Evolutionary conservation across 2,888 invertebrate species (phyloP), one percentile per base, ranked within the genome.

Genomic region (Drosophila greeni): DNA sequence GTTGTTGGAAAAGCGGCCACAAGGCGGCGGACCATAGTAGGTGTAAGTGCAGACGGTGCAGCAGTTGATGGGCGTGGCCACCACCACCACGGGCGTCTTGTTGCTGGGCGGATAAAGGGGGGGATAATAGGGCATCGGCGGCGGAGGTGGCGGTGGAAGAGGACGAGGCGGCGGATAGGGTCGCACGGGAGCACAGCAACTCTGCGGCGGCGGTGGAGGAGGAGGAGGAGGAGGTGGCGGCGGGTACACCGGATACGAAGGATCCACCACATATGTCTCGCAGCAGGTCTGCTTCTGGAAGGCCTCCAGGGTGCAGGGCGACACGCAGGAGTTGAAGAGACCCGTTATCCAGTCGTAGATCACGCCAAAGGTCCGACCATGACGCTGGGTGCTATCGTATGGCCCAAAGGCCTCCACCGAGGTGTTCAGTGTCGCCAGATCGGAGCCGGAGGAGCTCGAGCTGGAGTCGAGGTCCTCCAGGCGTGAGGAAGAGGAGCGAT

Each of bases 11-110:
- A 60, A 75, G 39, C 75, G 78, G 20, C 74, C 66, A 36, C 86
- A 87, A 0, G 86, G 87, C 20, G 86, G 86, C 6, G 86, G 85
- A 1, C 84, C 86, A 49, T 77, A 86, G 64, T 79, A 81, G 24
- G 76, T 82, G 5, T 55, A 74, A 16, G 77, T 82, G 61, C 86
- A 86, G 5, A 74, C 57, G 2, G 67, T 79, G 66, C 86, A 86
- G 59, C 86, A 87, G 49, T 74, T 82, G 34, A 84, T 70, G 49
- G 85, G 85, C 51, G 77, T 54, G 26, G 73, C 70, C 26, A 73
- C 54, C 24, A 77, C 70, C 53, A 80, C 56, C 24, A 75, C 66
- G 14, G 79, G 76, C 26, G 76, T 76, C 11, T 74, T 48, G 11
- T 42, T 37, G 14, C 39, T 52, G n/a, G 72, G 29, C 0, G 9